Percentiles rank a stretch among this genome's conserved stretches.
These are phyloP conservation scores for Siniperca scherzeri DNA, from an alignment of 2,797 vertebrate species.

Conservation along the genomic window DNA sequence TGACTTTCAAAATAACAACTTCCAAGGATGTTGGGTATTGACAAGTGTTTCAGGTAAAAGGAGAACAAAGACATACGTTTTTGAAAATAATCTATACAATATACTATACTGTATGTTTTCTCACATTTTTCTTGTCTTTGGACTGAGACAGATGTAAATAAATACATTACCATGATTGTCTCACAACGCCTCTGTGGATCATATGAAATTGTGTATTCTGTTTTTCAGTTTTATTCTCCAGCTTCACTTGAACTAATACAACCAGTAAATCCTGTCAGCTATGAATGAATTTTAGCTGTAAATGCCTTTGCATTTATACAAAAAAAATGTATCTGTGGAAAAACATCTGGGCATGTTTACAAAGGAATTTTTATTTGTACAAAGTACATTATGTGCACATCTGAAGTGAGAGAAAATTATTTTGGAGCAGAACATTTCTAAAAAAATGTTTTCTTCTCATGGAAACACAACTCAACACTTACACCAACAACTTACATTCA, in stretches of 20 bases:
- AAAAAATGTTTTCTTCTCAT: neutral
- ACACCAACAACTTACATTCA: neutral
- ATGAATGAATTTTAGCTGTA: conserved; percentile 18
- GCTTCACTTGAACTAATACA: conserved; percentile 35
- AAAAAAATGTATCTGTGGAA: conserved; percentile 6
- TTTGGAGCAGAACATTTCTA: neutral
- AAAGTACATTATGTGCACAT: neutral
- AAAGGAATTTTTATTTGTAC: conserved; percentile 1
- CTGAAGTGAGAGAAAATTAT: neutral
- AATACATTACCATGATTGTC: conserved; percentile 1
- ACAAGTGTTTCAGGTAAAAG: neutral
- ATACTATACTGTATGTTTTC: neutral
- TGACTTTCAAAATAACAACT: neutral
- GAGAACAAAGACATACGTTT: neutral
- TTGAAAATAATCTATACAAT: neutral
- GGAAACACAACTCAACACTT: conserved; percentile 9
- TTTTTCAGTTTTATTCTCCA: conserved; percentile 31
- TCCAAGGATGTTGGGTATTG: neutral
- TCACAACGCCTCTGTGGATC: neutral
- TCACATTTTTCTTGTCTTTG: neutral
- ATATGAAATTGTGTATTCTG: neutral
- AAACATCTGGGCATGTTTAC: conserved; percentile 26
- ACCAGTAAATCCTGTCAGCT: conserved; percentile 39
- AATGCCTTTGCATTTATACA: conserved; percentile 18
- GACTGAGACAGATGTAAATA: conserved; percentile 5